Evolutionary conservation across 2,888 invertebrate species (phyloP).

Genomic region (Arctia plantaginis): DNA sequence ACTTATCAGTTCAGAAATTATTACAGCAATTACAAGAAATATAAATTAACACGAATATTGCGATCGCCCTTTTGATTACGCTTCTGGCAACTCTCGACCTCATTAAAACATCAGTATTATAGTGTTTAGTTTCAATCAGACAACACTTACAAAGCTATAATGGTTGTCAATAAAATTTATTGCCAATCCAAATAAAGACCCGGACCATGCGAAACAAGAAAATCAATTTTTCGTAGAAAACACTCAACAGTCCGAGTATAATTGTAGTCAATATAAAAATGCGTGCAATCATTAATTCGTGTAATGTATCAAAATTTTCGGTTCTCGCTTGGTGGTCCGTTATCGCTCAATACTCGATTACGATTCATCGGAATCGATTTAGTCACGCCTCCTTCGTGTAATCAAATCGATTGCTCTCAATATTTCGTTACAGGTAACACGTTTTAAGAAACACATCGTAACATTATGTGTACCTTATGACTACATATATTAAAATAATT

Average conservation of each 20-base stretch:
- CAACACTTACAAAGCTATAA: conserved; percentile 44
- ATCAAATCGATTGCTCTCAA: conserved; percentile 55
- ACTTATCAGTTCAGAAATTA: conserved; percentile 17
- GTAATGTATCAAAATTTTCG: conserved; percentile 54
- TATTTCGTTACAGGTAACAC: conserved; percentile 35
- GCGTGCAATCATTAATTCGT: conserved; percentile 47
- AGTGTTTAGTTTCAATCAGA: conserved; percentile 49
- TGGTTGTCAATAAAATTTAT: conserved; percentile 47
- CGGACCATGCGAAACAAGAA: conserved; percentile 24
- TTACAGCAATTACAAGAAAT: conserved; percentile 13
- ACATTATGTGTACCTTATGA: conserved; percentile 27
- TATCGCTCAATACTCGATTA: conserved; percentile 62
- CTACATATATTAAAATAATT: conserved; percentile 32
- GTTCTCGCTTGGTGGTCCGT: conserved; percentile 57
- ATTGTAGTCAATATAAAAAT: conserved; percentile 62
- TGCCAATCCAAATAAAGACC: conserved; percentile 32
- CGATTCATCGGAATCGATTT: conserved; percentile 62
- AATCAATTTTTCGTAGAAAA: conserved; percentile 46
- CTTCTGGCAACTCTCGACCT: conserved; percentile 16
- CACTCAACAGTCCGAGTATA: conserved; percentile 29
- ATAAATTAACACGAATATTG: not conserved
- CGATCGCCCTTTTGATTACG: conserved; percentile 8
- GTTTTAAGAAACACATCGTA: conserved; percentile 27
- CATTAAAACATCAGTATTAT: conserved; percentile 34
- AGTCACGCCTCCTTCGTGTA: conserved; percentile 51